Conservation (phyloP, 2,888 invertebrate genomes). For the Ochlodes sylvanus region DNA sequence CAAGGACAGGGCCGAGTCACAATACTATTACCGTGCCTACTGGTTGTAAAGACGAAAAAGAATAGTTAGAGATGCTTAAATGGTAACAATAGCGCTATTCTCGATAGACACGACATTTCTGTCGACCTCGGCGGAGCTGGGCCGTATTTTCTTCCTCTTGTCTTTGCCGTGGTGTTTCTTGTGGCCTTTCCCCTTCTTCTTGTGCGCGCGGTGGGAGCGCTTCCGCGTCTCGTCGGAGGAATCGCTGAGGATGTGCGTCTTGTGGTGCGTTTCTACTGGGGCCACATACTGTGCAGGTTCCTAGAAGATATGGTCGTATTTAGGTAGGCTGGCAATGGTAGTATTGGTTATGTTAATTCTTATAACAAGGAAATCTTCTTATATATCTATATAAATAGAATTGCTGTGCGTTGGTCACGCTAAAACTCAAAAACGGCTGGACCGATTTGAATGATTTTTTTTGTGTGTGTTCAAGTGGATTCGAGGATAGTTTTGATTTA, state of each 20-base stretch:
- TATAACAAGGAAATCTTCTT: too few relatives aligned
- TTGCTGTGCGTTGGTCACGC: too few relatives aligned
- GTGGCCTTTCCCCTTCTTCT: conserved; percentile 58
- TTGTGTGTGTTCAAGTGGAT: too few relatives aligned
- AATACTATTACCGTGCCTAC: too few relatives aligned
- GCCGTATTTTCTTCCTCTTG: conserved; percentile 56
- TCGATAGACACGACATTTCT: conserved; percentile 64
- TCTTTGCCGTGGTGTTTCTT: conserved; percentile 60
- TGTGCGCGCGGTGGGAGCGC: conserved; percentile 61
- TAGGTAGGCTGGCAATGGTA: background rate
- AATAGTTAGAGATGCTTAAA: background rate
- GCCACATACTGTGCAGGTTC: conserved; percentile 71
- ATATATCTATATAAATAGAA: too few relatives aligned
- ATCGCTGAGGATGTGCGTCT: conserved; percentile 38
- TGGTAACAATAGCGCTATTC: conserved; percentile 50
- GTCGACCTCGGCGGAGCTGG: conserved; percentile 60
- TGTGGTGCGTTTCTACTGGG: conserved; percentile 61
- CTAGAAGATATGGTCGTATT: conserved; percentile 46
- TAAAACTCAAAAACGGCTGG: too few relatives aligned
- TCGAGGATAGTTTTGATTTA: too few relatives aligned
- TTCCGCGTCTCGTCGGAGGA: conserved; percentile 47
- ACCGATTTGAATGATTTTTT: too few relatives aligned
- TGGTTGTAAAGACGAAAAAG: too few relatives aligned
- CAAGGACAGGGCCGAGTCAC: too few relatives aligned
- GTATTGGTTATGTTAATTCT: too few relatives aligned